These are phyloP conservation scores for Ennomos erosarius DNA, from an alignment of 2,888 invertebrate genomes.

Conservation along the genomic window DNA sequence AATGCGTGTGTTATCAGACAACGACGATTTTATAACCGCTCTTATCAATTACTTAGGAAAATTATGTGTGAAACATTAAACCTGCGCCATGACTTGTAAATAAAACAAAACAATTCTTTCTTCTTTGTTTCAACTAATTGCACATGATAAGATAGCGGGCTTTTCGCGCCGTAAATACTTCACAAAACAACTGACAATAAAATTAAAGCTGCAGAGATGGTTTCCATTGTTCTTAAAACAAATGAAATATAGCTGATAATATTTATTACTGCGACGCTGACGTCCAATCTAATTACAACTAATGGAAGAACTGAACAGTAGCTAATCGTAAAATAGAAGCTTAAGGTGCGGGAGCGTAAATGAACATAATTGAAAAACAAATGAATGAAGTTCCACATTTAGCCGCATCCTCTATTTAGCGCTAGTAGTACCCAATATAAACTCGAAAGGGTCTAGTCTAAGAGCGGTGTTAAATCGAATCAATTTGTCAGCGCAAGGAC, in stretches of 20 bases:
- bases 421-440: constrained; percentile 5
- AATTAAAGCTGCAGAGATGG: neutral
- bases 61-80: constrained; percentile 17
- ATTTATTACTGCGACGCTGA: constrained; percentile 1
- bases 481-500: constrained; percentile 67
- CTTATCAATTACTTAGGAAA: constrained; percentile 17
- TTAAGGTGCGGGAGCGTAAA: neutral
- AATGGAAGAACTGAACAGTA: neutral
- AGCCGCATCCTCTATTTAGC: constrained; percentile 8
- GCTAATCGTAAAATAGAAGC: neutral
- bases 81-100: constrained; percentile 6
- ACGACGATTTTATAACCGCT: constrained; percentile 1
- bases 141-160: constrained; percentile 8
- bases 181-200: constrained; percentile 6
- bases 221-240: constrained; percentile 5
- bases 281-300: neutral
- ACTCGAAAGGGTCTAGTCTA: constrained; percentile 15
- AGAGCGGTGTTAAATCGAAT: constrained; percentile 63
- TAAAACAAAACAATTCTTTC: constrained; percentile 9
- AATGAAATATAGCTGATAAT: constrained; percentile 2
- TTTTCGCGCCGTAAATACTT: constrained; percentile 10
- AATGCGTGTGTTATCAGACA: no score
- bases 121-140: constrained; percentile 13
- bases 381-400: neutral
- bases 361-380: constrained; percentile 1